Evolutionary conservation across 2,113 vertebrate genomes (phyloP).

Genomic region (Jaculus jaculus): DNA sequence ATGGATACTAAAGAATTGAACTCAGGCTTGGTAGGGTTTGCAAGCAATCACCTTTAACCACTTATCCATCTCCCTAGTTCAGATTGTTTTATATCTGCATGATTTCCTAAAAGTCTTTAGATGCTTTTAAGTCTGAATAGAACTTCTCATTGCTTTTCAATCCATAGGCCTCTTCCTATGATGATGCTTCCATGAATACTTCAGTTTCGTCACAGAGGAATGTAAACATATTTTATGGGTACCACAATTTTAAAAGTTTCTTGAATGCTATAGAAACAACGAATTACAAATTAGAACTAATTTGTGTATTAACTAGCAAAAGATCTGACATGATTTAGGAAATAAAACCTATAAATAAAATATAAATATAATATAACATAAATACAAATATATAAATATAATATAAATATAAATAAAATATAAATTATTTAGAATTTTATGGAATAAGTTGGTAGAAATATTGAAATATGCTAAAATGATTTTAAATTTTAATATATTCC

Average conservation of each 20-base stretch:
- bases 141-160: background rate
- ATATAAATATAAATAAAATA: no score
- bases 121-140: background rate
- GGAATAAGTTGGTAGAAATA: background rate
- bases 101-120: background rate
- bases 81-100: background rate
- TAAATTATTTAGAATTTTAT: background rate
- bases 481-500: background rate
- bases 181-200: slow-evolving; percentile 16
- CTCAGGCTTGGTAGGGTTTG: no score
- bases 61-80: no score
- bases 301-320: slow-evolving; percentile 1
- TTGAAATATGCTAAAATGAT: background rate
- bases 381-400: no score
- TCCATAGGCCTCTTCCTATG: background rate
- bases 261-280: slow-evolving; percentile 32
- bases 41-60: no score
- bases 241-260: slow-evolving; percentile 36
- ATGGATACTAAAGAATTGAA: no score
- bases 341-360: slow-evolving; percentile 26
- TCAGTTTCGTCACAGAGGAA: background rate
- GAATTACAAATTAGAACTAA: slow-evolving; percentile 32
- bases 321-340: background rate
- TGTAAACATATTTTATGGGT: background rate
- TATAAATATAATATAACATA: no score